Base-by-base conservation (phyloP, 1,140 invertebrate species). In the Drosophila dunni region DNA sequence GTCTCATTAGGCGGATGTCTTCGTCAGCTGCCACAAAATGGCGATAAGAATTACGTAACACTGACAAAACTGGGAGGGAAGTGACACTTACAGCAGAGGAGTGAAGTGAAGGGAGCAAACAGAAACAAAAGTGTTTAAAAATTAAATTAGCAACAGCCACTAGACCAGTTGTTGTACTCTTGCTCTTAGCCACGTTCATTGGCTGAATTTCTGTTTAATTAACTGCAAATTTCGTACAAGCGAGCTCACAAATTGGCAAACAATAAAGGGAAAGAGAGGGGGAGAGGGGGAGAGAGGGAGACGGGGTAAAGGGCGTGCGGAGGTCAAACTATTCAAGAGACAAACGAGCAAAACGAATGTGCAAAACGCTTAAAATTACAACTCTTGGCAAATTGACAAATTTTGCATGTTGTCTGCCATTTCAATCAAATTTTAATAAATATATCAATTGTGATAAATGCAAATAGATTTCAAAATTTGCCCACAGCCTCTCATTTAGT, bases 371-470 rank as follows among this genome's bases (percentile, higher is more conserved):
- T 44, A 45, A 58, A 60, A 42, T 66, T 66, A 44, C 46, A 69
- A 69, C 38, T 48, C 56, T 71, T 75, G 72, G 72, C 72, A 75
- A 57, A 9, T 17, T 71, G 72, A 40, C 72, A 75, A 62, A 24
- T 58, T 29, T 50, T n/a, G 34, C 6, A 33, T 70, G 34, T 66
- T 54, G 56, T 48, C 57, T 73, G 56, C n/a, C 8, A 60, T 60
- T 57, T 73, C 70, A 73, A 73, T 73, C 70, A 73, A 67, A 73
- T 44, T 34, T 24, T 40, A 66, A 72, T 66, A 53, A 53, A 62
- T 51, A 44, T 29, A 33, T 33, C 44, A 46, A 34, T 46, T 46
- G 5, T 60, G 24, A 36, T 20, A 34, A 10, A 17, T 29, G 15
- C 40, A 45, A 33, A 15, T 8, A 15, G 24, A 40, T 11, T 42